Evolutionary conservation across 2,113 vertebrate species (phyloP).

Genomic region (Sphyrna mokarran): DNA sequence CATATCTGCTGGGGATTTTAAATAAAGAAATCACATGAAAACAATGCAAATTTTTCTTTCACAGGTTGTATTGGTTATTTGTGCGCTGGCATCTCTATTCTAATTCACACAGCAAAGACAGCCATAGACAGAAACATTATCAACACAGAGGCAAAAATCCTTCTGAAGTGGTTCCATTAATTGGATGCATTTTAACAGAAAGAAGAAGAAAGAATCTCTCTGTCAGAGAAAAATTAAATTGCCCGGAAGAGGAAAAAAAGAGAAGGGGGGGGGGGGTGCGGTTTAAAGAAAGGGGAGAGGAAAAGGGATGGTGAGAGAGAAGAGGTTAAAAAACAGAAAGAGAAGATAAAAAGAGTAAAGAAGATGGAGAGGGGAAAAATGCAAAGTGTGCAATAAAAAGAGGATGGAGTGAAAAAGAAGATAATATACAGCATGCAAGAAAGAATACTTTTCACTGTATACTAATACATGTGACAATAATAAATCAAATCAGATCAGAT

Average conservation of each 20-base stretch:
- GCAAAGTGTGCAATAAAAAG: neutral
- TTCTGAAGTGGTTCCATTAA: neutral
- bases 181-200: neutral
- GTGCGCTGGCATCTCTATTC: too few species aligned
- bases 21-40: neutral
- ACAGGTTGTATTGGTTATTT: neutral
- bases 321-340: neutral
- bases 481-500: too few species aligned
- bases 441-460: too few species aligned
- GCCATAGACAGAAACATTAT: neutral
- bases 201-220: neutral
- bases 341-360: neutral
- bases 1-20: neutral
- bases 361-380: neutral
- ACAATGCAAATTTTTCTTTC: neutral
- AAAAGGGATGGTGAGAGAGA: neutral
- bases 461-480: too few species aligned
- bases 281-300: too few species aligned
- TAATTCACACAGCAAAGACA: neutral
- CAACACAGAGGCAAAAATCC: neutral
- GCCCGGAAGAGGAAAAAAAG: neutral
- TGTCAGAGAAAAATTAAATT: too few species aligned
- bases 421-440: neutral
- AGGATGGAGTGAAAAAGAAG: neutral
- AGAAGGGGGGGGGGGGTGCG: too few species aligned